Evolutionary conservation across 2,888 invertebrate species (phyloP), one percentile per base, ranked within the genome.

Genomic region (Drosophila infuscata): DNA sequence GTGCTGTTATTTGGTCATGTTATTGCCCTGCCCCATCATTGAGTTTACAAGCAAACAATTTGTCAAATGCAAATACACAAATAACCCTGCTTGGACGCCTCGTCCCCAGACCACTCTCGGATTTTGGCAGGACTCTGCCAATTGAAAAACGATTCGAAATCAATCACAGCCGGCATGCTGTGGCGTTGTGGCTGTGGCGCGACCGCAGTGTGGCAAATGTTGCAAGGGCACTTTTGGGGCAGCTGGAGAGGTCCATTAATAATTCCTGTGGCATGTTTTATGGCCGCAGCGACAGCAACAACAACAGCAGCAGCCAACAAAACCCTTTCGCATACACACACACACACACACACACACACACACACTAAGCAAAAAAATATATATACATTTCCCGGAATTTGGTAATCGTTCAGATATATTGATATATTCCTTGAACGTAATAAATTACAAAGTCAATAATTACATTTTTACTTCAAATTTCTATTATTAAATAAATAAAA

Each of bases 101-200:
- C 46, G 15, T 41, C 12, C 25, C 46, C 17, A 17, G 29, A 29
- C 53, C 36, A 20, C 48, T 29, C 35, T 36, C 6, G 41, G 46
- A 46, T 46, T 46, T 49, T 53, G 41, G 52, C 54, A 69, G 69
- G 46, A 53, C 53, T 58, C 46, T 85, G 84, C 89, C 88, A 88
- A 88, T 88, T 88, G 88, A 88, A 88, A 90, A 88, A 88, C 88
- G 88, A 88, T 88, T 88, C 82, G 85, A 90, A 88, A 88, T 88
- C 88, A 88, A 88, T 88, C 88, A 88, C 89, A 88, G 88, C 76
- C 70, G 72, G 74, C 69, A 58, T 54, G 52, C 53, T 60, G 67
- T 41, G 49, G 52, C 43, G 25, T 43, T 32, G 71, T 41, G 36
- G 51, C 38, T 57, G 41, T 61, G 77, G 64, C 73, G 67, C 76